Evolutionary conservation across 2,113 vertebrate species (phyloP), one percentile per base, ranked within the genome.

Genomic region (Prinia subflava): DNA sequence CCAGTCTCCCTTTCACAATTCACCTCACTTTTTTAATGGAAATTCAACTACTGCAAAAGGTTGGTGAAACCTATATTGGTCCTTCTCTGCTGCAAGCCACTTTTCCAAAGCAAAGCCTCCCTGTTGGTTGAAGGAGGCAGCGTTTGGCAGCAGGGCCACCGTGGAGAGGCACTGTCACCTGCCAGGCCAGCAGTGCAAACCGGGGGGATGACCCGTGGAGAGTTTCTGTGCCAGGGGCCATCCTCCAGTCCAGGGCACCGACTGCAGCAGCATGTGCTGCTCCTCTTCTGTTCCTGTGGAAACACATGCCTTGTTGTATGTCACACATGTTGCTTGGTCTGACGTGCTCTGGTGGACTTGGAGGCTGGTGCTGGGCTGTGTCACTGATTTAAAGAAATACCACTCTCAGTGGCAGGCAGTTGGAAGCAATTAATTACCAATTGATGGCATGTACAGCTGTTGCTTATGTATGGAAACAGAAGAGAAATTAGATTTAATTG

Each of bases 401-500:
- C 44, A 39, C 56, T 96, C 93, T 91, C 86, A 93, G 42, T 96
- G 96, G 71, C 90, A 97, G 96, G 86, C 92, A 77, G 87, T 97
- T 96, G 94, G 96, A 96, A 97, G 96, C 93, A 97, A 95, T 98
- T 98, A 98, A 98, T 98, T 98, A 97, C 83, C 85, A 87, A 77
- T 95, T 75, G 92, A 97, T 93, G 89, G 94, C 94, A 93, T 90
- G 95, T 97, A 97, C 97, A 98, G 97, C 97, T 98, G 97, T 96
- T 97, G 88, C 95, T 96, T 87, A 91, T 97, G 95, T 97, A 97
- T 97, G 97, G 94, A 97, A 98, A 98, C 95, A 98, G 97, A 98
- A 95, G 87, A 98, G 93, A 98, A 98, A 98, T 97, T 97, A 97
- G 83, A 96, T 97, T 97, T 98, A 98, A 98, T 98, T 98, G 96